A percentile compares a stretch with the other conserved stretches of the same genome.
Conservation (phyloP, 64 coral and sea anemone genomes). For the Platygyra sinensis region DNA sequence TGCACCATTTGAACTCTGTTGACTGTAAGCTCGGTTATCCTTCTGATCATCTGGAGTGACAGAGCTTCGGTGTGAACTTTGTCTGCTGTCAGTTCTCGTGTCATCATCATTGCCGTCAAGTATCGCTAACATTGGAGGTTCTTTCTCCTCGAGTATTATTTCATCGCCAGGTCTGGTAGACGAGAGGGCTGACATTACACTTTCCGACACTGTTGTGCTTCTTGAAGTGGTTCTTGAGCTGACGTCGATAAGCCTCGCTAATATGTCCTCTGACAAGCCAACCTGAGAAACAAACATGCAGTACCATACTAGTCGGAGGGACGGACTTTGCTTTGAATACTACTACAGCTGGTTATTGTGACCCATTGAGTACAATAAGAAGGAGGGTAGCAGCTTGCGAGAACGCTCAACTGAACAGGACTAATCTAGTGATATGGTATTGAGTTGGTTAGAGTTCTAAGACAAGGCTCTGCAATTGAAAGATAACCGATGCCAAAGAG, state of each 20-base stretch:
- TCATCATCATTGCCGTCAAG: neutral
- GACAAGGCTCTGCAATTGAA: too few relatives aligned
- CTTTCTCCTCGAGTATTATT: neutral
- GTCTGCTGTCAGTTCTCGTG: neutral
- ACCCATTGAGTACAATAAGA: too few relatives aligned
- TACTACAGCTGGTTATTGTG: too few relatives aligned
- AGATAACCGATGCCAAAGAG: too few relatives aligned
- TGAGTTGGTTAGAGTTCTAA: too few relatives aligned
- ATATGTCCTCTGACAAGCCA: conserved; percentile 50
- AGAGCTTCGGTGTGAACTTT: neutral
- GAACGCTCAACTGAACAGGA: too few relatives aligned
- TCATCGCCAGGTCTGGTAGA: neutral
- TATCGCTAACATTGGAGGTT: neutral
- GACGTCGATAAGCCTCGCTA: conserved; percentile 50
- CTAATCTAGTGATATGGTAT: too few relatives aligned
- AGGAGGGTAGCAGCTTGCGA: too few relatives aligned
- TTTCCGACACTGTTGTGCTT: conserved; percentile 61
- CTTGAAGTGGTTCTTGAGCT: conserved; percentile 75
- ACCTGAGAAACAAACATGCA: neutral
- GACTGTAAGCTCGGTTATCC: neutral
- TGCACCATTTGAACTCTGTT: neutral
- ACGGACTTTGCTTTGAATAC: too few relatives aligned
- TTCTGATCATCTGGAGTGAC: neutral
- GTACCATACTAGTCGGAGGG: too few relatives aligned
- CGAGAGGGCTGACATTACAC: conserved; percentile 43